Base-by-base conservation (phyloP, 2,113 vertebrate genomes). In the Motacilla alba region DNA sequence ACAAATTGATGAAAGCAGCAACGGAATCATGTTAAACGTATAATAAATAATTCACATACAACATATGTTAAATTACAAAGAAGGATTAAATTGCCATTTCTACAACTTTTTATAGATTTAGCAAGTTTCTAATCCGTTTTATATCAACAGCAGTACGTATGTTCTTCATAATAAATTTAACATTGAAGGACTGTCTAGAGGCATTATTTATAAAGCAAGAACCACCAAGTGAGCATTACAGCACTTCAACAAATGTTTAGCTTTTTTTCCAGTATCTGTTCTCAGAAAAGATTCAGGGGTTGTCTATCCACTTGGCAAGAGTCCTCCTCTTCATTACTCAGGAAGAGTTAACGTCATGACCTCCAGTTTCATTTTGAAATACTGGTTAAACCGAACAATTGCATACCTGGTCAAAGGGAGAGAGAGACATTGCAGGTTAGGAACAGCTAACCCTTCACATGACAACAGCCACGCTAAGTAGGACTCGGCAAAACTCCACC, bases 351-450 rank as follows among this genome's bases (percentile, higher is more conserved):
- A 97, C 0, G 96, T 97, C 67, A 97, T 98, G 52, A 98, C 98
- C 86, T 99, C 98, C 28, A 98, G 98, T 96, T 99, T 99, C 99
- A 99, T 99, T 98, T 99, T 99, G 97, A 99, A 99, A 97, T 99
- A 99, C 90, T 99, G 99, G 97, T 98, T 99, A 96, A 99, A 99
- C 83, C 99, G 99, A 90, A 99, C 98, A 95, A 99, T 96, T 72
- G 99, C 99, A 72, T 99, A 99, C 97, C 99, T 99, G 89, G 52
- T 23, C 44, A 96, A 69, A 89, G 56, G 89, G 89, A 60, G 62
- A 91, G 66, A 91, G 86, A 46, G 21, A 96, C 30, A 86, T 44
- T 47, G 69, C 5, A 58, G 88, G 73, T 93, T 50, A 95, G 85
- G 68, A 91, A 53, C 39, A 85, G 37, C 5, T 41, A 78, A 88